These are phyloP conservation scores for Coelopa pilipes DNA, from an alignment of 2,888 invertebrate genomes.

Conservation along the genomic window DNA sequence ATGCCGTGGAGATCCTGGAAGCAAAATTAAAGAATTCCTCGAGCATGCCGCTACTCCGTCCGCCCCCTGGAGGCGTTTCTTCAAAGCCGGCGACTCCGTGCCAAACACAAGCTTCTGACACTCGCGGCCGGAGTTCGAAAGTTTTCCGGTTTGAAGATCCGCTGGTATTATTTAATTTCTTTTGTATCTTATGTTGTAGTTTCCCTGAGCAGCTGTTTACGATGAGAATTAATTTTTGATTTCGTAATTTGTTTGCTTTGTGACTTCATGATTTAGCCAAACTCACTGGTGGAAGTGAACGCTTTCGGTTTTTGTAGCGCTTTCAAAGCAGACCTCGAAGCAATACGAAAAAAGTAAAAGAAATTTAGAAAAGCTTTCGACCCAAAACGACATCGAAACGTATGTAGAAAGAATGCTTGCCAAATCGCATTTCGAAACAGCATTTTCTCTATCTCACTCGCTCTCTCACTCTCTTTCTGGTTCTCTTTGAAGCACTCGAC, in stretches of 20 bases:
- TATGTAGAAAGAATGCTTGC: slow-evolving; percentile 15
- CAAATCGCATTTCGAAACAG: not conserved
- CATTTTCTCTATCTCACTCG: too few species aligned
- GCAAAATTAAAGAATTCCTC: too few species aligned
- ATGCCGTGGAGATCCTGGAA: too few species aligned
- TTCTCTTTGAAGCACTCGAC: not conserved
- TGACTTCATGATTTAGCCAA: slow-evolving; percentile 18
- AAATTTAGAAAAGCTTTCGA: too few species aligned
- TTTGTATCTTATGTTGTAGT: not conserved
- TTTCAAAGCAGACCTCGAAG: not conserved
- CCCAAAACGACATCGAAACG: not conserved
- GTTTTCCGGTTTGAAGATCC: not conserved
- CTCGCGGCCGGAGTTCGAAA: too few species aligned
- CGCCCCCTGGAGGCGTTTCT: too few species aligned
- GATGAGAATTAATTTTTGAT: not conserved
- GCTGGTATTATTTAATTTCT: not conserved
- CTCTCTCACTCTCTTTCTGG: too few species aligned
- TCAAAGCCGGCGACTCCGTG: too few species aligned
- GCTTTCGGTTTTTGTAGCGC: not conserved
- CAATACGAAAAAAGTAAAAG: not conserved
- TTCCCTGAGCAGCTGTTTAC: not conserved
- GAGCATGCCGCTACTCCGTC: too few species aligned
- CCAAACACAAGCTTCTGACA: too few species aligned
- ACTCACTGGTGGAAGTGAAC: slow-evolving; percentile 32
- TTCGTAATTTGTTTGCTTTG: slow-evolving; percentile 15